Evolutionary conservation across 2,113 vertebrate species (phyloP), one percentile per base, ranked within the genome.

Genomic region (Lycaon pictus): DNA sequence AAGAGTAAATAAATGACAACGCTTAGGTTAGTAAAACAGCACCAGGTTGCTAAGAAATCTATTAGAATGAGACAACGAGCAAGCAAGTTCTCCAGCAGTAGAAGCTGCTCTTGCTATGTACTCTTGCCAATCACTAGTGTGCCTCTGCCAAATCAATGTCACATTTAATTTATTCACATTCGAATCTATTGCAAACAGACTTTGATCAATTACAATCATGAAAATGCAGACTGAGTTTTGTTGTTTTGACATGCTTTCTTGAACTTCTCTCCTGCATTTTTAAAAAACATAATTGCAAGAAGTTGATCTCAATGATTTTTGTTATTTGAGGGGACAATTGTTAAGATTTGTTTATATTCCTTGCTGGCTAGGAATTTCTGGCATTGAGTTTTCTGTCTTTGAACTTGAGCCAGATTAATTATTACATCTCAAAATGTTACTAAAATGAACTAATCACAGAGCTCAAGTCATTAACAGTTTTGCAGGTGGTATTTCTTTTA

Each of bases 121-220:
- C 77, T 84, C 81, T 80, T 90, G 95, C 96, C 94, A 98, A 96
- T 87, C 23, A 56, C 95, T 72, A 90, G 62, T 51, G 60, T 91
- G 51, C 0, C 3, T 95, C 95, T 98, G 97, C 97, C 97, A 99
- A 98, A 97, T 96, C 92, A 98, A 60, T 90, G 58, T 97, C 98
- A 98, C 79, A 93, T 93, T 97, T 98, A 94, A 96, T 98, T 98
- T 97, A 98, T 93, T 96, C 85, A 97, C 69, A 97, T 98, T 97
- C 84, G 85, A 93, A 77, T 98, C 97, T 95, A 77, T 8, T 98
- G 93, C 92, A 98, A 98, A 97, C 96, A 98, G 91, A 93, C 86
- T 98, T 98, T 98, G 87, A 98, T 97, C 74, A 98, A 69, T 62
- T 98, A 86, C 91, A 98, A 76, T 97, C 97, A 98, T 96, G 96